Percentiles rank a stretch among this genome's conserved stretches.
These are phyloP conservation scores for Sapajus apella DNA, from an alignment of 2,113 vertebrate genomes.

Conservation along the genomic window DNA sequence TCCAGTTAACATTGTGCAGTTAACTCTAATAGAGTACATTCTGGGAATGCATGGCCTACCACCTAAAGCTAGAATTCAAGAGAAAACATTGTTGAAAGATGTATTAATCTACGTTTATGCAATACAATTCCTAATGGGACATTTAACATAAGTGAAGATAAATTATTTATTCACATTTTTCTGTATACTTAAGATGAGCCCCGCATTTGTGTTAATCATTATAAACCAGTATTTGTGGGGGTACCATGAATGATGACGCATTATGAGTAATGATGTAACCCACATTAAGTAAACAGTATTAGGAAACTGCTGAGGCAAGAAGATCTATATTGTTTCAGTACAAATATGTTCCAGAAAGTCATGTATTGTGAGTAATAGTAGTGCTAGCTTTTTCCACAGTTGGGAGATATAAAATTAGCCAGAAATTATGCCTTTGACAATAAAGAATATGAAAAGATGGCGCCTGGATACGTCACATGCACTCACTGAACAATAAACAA, in stretches of 20 bases:
- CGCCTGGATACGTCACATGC: background rate
- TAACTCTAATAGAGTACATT: background rate
- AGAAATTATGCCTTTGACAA: background rate
- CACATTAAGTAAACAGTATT: conserved; percentile 11
- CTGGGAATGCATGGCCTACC: background rate
- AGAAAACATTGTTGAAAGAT: conserved; percentile 6
- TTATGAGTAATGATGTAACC: background rate
- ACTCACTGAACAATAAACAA: background rate
- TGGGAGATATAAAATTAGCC: background rate
- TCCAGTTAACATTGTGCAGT: background rate
- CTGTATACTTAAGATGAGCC: background rate
- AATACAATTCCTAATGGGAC: background rate
- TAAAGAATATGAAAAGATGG: background rate
- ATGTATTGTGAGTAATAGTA: background rate
- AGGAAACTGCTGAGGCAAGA: background rate
- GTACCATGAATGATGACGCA: background rate
- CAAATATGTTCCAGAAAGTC: background rate
- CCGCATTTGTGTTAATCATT: background rate
- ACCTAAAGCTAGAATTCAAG: background rate
- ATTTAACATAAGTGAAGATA: background rate
- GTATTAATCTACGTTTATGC: background rate
- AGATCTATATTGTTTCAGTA: background rate
- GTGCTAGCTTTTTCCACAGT: background rate
- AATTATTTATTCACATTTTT: background rate
- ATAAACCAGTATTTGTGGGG: background rate